Conservation (phyloP, 2,113 vertebrate genomes). For the Rhinogobius similis region DNA sequence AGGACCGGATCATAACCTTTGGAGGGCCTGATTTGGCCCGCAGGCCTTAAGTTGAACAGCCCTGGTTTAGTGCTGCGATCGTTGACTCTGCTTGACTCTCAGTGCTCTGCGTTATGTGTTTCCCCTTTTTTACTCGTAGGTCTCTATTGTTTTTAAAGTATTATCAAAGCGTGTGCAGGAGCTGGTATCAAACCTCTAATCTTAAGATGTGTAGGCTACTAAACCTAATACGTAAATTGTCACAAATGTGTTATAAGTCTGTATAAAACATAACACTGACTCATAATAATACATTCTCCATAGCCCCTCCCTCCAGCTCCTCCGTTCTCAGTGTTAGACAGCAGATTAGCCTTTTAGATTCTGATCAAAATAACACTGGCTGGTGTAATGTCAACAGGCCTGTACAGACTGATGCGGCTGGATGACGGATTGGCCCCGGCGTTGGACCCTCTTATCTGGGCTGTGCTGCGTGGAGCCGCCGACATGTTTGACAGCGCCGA, state of each 20-base stretch:
- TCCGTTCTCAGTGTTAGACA: constrained; percentile 55
- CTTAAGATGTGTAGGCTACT: no score
- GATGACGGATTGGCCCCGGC: constrained; percentile 60
- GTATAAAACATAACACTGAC: not conserved
- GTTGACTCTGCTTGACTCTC: no score
- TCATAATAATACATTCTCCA: constrained; percentile 8
- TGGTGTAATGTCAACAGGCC: constrained; percentile 68
- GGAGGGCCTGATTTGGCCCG: no score
- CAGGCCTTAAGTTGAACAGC: no score
- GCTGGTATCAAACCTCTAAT: no score
- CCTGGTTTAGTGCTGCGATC: no score
- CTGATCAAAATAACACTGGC: constrained; percentile 72
- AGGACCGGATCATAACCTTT: no score
- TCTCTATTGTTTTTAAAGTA: no score
- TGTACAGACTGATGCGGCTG: constrained; percentile 49
- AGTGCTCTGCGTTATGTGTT: no score
- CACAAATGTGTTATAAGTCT: not conserved
- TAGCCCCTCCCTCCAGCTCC: constrained; percentile 31
- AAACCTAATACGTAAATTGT: no score
- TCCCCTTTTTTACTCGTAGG: no score
- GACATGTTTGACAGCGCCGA: constrained; percentile 75
- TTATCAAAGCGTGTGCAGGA: no score
- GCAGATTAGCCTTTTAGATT: constrained; percentile 70
- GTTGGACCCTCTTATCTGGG: constrained; percentile 70
- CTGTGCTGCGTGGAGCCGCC: constrained; percentile 69